These are phyloP conservation scores for Nomada flava DNA, from an alignment of 2,888 invertebrate genomes.

Conservation along the genomic window DNA sequence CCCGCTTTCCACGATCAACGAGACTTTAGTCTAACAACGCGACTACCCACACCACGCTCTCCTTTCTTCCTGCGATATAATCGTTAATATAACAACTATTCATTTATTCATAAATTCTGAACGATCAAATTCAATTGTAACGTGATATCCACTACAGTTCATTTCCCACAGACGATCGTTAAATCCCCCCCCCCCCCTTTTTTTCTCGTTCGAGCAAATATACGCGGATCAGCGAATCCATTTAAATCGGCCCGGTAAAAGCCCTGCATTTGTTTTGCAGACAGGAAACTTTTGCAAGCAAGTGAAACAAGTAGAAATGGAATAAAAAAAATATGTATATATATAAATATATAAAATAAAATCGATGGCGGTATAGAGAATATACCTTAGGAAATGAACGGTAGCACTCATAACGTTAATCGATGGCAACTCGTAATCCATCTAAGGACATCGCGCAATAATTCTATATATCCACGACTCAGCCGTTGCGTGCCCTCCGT, in stretches of 20 bases:
- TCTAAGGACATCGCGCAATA: slow-evolving; percentile 68
- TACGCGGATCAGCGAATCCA: not conserved
- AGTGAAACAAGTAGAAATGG: slow-evolving; percentile 33
- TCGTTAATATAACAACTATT: slow-evolving; percentile 83
- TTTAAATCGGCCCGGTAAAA: slow-evolving; percentile 10
- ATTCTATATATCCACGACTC: slow-evolving; percentile 58
- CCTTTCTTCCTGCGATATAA: slow-evolving; percentile 77
- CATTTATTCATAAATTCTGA: slow-evolving; percentile 84
- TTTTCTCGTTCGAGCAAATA: slow-evolving; percentile 12
- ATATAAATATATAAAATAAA: not conserved
- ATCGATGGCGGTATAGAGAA: slow-evolving; percentile 19
- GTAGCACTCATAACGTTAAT: slow-evolving; percentile 78
- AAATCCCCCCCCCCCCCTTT: not conserved
- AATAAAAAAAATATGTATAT: not conserved
- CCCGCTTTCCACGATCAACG: slow-evolving; percentile 45
- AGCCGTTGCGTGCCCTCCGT: slow-evolving; percentile 47
- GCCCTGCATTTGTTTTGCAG: not conserved
- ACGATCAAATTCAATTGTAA: slow-evolving; percentile 84
- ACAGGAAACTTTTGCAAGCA: not conserved
- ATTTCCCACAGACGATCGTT: slow-evolving; percentile 70
- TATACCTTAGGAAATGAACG: slow-evolving; percentile 76
- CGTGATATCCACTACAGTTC: slow-evolving; percentile 80
- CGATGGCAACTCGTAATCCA: slow-evolving; percentile 76
- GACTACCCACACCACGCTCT: slow-evolving; percentile 63
- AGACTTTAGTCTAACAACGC: slow-evolving; percentile 44